Evolutionary conservation across 2,113 vertebrate species (phyloP), one percentile per base, ranked within the genome.

Genomic region (Esox niger): DNA sequence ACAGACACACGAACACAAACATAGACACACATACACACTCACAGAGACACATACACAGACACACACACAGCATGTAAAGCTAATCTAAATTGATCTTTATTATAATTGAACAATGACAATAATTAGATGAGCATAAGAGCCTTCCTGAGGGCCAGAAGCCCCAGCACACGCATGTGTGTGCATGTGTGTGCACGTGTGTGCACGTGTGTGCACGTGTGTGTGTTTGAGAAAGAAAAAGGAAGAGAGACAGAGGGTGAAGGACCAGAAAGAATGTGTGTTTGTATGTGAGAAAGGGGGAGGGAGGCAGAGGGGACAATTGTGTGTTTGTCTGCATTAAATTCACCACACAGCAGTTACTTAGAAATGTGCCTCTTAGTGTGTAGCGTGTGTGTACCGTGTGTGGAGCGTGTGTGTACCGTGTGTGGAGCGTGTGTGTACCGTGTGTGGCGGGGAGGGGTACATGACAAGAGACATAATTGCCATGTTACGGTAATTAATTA

Each of bases 101-200:
- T 33, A 54, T 32, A 43, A 68, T 62, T 35, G 13, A 21, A 66
- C 38, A 67, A 27, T 33, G 30, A 7, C 64, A 32, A 27, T 78
- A 52, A 71, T 66, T 72, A n/a, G n/a, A n/a, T n/a, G n/a, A n/a
- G n/a, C n/a, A n/a, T n/a, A 30, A 32, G 11, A 67, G 58, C 17
- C 58, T 71, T 73, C 57, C 6, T 62, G 17, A 71, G 70, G 26
- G 70, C 27, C 63, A 29, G 31, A 66, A 20, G 17, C 43, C 29
- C 15, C 47, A 38, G 1, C 21, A 8, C 21, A 0, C 54, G 63
- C 54, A n/a, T 62, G 33, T 38, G 2, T 21, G 38, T 47, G 2
- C 54, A 32, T 69, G 10, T 57, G 70, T n/a, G 31, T 46, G 20
- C 38, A 43, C 35, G 21, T 33, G 26, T 55, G 49, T 33, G 49